Percentiles rank a stretch among this genome's conserved stretches.
phyloP scores from a whole-genome alignment of 2,797 vertebrate genomes.

The Xiphophorus birchmanni region DNA sequence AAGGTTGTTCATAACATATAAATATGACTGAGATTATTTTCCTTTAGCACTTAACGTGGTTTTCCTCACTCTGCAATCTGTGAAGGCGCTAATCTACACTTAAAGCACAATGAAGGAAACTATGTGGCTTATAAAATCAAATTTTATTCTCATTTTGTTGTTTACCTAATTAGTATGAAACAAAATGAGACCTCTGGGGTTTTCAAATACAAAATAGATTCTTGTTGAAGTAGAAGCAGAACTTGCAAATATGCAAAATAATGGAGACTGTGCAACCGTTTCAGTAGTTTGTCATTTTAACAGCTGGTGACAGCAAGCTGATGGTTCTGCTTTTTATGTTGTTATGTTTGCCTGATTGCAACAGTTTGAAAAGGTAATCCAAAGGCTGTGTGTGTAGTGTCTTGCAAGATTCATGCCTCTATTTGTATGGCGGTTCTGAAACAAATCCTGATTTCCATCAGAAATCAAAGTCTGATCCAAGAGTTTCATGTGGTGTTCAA shows the following conservation, averaged over 20 bases:
- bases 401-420: not conserved
- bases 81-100: conserved; percentile 73
- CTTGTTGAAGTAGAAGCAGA: not conserved
- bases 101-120: conserved; percentile 62
- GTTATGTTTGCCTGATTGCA: not conserved
- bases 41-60: conserved; percentile 73
- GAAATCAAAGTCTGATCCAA: not conserved
- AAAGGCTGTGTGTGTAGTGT: not conserved
- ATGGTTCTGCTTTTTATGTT: not conserved
- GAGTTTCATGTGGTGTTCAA: not conserved
- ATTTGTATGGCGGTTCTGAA: not conserved
- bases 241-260: not conserved
- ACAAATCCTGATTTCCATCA: not conserved
- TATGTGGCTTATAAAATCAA: conserved; percentile 46
- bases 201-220: not conserved
- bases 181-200: not conserved
- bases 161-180: not conserved
- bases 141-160: not conserved
- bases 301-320: not conserved
- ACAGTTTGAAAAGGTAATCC: not conserved
- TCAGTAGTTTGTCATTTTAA: not conserved
- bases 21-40: conserved; percentile 85
- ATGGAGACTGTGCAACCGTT: not conserved
- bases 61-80: conserved; percentile 73
- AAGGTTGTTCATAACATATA: conserved; percentile 86